Percentiles rank a stretch among this genome's conserved stretches.
Evolutionary conservation across 2,113 vertebrate genomes (phyloP).

Genomic region (Saguinus midas): DNA sequence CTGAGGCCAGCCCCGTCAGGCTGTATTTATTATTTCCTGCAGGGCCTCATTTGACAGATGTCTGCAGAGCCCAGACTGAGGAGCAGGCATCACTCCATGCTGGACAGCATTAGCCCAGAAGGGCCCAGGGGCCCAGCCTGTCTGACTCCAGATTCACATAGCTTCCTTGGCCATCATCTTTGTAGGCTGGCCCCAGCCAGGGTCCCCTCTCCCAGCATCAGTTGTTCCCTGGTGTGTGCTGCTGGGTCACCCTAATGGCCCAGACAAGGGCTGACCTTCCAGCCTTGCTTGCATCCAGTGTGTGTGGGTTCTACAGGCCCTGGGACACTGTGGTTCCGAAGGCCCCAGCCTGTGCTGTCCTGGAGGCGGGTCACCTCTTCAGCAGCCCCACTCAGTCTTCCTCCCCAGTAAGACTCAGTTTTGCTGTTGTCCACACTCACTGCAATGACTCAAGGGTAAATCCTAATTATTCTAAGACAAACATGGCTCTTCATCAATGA

Average conservation of each 20-base stretch:
- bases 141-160: neutral
- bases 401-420: no score
- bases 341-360: neutral
- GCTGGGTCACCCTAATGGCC: no score
- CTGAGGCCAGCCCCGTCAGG: rapidly evolving
- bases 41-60: neutral
- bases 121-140: neutral
- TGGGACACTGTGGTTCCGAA: neutral
- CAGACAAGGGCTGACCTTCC: neutral
- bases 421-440: neutral
- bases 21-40: neutral
- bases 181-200: neutral
- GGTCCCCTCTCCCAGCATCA: neutral
- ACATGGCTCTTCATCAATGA: neutral
- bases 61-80: neutral
- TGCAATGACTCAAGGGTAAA: neutral
- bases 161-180: neutral
- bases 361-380: neutral
- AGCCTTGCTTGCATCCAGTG: neutral
- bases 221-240: neutral
- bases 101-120: neutral
- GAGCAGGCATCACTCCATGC: rapidly evolving
- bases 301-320: rapidly evolving
- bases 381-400: neutral
- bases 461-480: neutral